Evolutionary conservation across 2,113 vertebrate genomes (phyloP), one percentile per base, ranked within the genome.

Genomic region (Dolichotis patagonum): DNA sequence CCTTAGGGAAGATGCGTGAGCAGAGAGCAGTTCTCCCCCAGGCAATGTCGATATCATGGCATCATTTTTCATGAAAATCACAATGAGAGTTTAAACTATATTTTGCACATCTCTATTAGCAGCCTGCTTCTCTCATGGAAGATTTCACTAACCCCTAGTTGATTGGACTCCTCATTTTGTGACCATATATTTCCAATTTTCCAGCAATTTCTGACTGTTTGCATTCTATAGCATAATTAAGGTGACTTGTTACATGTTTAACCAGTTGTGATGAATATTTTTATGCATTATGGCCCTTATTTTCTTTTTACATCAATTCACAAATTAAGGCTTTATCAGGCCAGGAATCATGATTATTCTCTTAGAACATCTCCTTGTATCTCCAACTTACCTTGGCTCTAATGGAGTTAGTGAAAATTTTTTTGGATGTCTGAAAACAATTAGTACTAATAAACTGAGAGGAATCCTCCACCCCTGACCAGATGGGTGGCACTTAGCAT

Each of bases 41-140:
- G 97, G 96, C 95, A 85, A 58, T 91, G 92, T n/a, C 7, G 0
- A 60, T 82, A 90, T 73, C 81, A n/a, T 49, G 94, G 71, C 81
- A 82, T 94, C 84, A 46, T 90, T 97, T 80, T 96, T 95, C 85
- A 65, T 75, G 92, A 97, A 97, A 90, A 95, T 69, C 96, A 92
- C 96, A 97, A 78, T 78, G 87, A 88, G 87, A 62, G 26, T 92
- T 94, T 96, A 90, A 96, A 96, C 85, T 94, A 35, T 32, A 90
- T 78, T 96, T 95, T 75, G 69, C 65, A 94, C 75, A 86, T 96
- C 94, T 98, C 90, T 96, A 75, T 97, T 96, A 97, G 88, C 65
- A 97, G 78, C 16, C 60, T 91, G 32, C 54, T 93, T 67, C 77
- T 92, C 87, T 96, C 67, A 73, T 7, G 65, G 85, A 97, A 88